Percentiles rank a stretch among this genome's conserved stretches.
These are phyloP conservation scores for Serranus cabrilla DNA, from an alignment of 2,797 vertebrate species.

Conservation along the genomic window DNA sequence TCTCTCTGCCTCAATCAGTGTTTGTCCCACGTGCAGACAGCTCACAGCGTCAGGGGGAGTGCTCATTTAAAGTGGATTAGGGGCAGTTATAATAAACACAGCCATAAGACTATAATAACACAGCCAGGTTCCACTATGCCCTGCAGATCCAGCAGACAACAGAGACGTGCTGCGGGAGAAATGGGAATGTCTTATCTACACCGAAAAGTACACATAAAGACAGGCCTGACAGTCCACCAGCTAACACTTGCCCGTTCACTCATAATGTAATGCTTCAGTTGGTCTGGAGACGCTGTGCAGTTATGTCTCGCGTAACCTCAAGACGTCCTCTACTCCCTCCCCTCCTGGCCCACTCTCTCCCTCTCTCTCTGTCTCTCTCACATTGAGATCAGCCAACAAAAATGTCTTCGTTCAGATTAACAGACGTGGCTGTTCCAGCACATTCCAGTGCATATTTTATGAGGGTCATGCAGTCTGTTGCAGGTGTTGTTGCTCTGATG, in stretches of 20 bases:
- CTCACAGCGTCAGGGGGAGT: slow-evolving; percentile 44
- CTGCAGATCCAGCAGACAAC: slow-evolving; percentile 49
- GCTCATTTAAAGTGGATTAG: slow-evolving; percentile 74
- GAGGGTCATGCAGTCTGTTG: slow-evolving; percentile 79
- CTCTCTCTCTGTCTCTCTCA: slow-evolving; percentile 9
- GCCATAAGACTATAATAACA: slow-evolving; percentile 64
- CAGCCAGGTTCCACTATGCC: slow-evolving; percentile 45
- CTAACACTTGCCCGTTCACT: slow-evolving; percentile 58
- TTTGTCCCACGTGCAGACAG: slow-evolving; percentile 51
- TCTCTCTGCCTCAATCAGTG: slow-evolving; percentile 37
- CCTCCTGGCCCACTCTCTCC: background rate
- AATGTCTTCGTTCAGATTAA: slow-evolving; percentile 81
- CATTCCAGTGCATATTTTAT: slow-evolving; percentile 81
- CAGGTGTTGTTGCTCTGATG: slow-evolving; percentile 81
- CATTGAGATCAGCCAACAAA: slow-evolving; percentile 80
- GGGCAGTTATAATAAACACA: slow-evolving; percentile 74
- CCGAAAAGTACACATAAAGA: slow-evolving; percentile 44
- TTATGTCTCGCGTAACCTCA: slow-evolving; percentile 70
- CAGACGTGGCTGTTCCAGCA: slow-evolving; percentile 79
- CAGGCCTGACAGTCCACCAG: slow-evolving; percentile 56
- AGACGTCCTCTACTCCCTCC: slow-evolving; percentile 38
- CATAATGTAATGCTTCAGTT: slow-evolving; percentile 67
- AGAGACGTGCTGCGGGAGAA: slow-evolving; percentile 43
- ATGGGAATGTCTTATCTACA: slow-evolving; percentile 54
- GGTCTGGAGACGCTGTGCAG: slow-evolving; percentile 69